A percentile compares a stretch with the other conserved stretches of the same genome.
Evolutionary conservation across 1,140 invertebrate species (phyloP).

Genomic region (Lordiphosa mommai): DNA sequence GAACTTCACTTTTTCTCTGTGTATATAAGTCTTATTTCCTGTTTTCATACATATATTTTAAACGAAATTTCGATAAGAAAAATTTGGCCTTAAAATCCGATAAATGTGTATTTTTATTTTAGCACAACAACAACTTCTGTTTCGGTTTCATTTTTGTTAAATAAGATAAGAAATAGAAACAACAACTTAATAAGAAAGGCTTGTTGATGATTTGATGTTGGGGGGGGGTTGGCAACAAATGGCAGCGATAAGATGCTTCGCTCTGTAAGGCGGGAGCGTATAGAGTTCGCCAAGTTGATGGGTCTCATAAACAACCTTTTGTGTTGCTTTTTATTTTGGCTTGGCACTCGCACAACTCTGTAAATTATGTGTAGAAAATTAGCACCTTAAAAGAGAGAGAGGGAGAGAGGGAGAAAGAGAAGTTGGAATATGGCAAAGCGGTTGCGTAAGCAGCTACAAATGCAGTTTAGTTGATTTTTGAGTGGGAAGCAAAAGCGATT

Average conservation of each 20-base stretch:
- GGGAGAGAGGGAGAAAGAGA: conserved; percentile 9
- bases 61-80: too few relatives aligned
- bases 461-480: not conserved
- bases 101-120: too few relatives aligned
- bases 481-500: not conserved
- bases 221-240: conserved; percentile 3
- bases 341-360: conserved; percentile 65
- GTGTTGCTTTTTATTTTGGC: conserved; percentile 28
- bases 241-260: not conserved
- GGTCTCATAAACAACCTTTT: conserved; percentile 55
- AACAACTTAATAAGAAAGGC: too few relatives aligned
- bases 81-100: too few relatives aligned
- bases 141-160: too few relatives aligned
- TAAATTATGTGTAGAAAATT: conserved; percentile 72
- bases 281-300: conserved; percentile 34
- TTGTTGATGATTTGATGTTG: too few relatives aligned
- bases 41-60: too few relatives aligned
- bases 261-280: too few relatives aligned
- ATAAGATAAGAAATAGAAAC: too few relatives aligned
- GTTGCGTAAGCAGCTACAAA: not conserved
- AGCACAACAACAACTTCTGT: too few relatives aligned
- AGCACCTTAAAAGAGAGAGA: conserved; percentile 55
- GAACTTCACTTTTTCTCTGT: too few relatives aligned
- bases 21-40: too few relatives aligned
- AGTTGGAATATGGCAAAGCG: not conserved